phyloP scores from a whole-genome alignment of 2,888 invertebrate species.

The Dysmachus trigonus region DNA sequence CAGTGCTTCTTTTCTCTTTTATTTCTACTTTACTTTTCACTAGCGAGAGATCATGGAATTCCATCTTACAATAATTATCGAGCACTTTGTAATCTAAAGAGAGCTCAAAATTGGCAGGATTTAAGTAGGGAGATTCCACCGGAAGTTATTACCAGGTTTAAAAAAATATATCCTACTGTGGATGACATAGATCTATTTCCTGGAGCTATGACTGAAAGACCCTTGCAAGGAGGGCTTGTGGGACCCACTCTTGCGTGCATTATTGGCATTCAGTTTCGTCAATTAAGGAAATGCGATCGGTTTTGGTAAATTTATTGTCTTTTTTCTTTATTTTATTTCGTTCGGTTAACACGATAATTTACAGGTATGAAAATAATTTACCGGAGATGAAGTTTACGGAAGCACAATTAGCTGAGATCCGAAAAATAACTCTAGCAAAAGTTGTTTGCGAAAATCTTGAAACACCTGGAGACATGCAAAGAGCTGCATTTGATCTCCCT shows the following conservation, averaged over 20 bases:
- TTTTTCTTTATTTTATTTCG: background rate
- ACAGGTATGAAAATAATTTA: conserved; percentile 86
- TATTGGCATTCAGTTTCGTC: conserved; percentile 92
- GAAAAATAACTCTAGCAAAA: conserved; percentile 86
- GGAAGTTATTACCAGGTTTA: conserved; percentile 80
- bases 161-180: conserved; percentile 85
- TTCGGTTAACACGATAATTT: background rate
- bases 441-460: conserved; percentile 91
- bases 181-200: conserved; percentile 97
- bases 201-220: conserved; percentile 90
- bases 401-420: conserved; percentile 85
- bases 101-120: conserved; percentile 87
- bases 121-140: conserved; percentile 85
- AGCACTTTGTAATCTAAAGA: conserved; percentile 86
- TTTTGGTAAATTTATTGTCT: conserved; percentile 75
- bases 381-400: conserved; percentile 82
- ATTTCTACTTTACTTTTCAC: background rate
- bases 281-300: conserved; percentile 90
- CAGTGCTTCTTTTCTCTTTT: background rate
- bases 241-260: conserved; percentile 96
- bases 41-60: conserved; percentile 85
- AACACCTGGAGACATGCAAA: conserved; percentile 83
- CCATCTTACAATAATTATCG: conserved; percentile 91
- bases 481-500: conserved; percentile 89
- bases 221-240: conserved; percentile 88